Conservation (phyloP, 2,797 vertebrate species). For the Helostoma temminkii region DNA sequence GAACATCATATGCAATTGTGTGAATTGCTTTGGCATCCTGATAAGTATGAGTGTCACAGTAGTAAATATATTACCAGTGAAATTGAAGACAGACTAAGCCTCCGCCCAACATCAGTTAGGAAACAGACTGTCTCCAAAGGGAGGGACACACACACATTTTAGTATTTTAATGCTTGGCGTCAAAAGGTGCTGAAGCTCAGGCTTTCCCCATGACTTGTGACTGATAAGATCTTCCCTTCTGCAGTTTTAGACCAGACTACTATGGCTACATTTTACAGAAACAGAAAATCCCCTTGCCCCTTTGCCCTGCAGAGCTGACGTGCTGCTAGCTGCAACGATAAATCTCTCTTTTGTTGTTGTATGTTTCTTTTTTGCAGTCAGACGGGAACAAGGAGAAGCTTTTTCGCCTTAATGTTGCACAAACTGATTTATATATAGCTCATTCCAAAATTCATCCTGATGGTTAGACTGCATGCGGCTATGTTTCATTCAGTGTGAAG, state of each 20-base stretch:
- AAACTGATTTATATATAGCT: slow-evolving; percentile 26
- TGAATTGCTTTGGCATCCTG: slow-evolving; percentile 19
- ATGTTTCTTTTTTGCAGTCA: not conserved
- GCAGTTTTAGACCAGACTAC: slow-evolving; percentile 17
- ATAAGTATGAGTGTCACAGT: slow-evolving; percentile 21
- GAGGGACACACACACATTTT: slow-evolving; percentile 12
- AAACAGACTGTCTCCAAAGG: slow-evolving; percentile 15
- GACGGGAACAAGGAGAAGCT: slow-evolving; percentile 2
- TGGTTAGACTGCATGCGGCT: slow-evolving; percentile 12
- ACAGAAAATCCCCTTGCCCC: slow-evolving; percentile 17
- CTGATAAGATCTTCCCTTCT: slow-evolving; percentile 44
- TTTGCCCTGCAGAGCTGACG: slow-evolving; percentile 26
- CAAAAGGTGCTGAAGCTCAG: slow-evolving; percentile 24
- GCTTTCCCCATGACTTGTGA: slow-evolving; percentile 24
- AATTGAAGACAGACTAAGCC: slow-evolving; percentile 48
- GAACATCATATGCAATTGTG: slow-evolving; percentile 22
- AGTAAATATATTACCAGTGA: slow-evolving; percentile 33
- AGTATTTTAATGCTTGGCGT: slow-evolving; percentile 31
- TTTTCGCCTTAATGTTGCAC: not conserved
- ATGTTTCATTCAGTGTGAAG: slow-evolving; percentile 17
- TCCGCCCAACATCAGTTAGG: slow-evolving; percentile 32
- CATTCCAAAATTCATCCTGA: slow-evolving; percentile 9
- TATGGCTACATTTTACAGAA: slow-evolving; percentile 2
- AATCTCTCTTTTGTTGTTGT: slow-evolving; percentile 13
- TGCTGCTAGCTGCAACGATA: slow-evolving; percentile 5